Percentiles rank a stretch among this genome's conserved stretches.
Evolutionary conservation across 1,140 invertebrate species (phyloP).

Genomic region (Heliconius eleuchia): DNA sequence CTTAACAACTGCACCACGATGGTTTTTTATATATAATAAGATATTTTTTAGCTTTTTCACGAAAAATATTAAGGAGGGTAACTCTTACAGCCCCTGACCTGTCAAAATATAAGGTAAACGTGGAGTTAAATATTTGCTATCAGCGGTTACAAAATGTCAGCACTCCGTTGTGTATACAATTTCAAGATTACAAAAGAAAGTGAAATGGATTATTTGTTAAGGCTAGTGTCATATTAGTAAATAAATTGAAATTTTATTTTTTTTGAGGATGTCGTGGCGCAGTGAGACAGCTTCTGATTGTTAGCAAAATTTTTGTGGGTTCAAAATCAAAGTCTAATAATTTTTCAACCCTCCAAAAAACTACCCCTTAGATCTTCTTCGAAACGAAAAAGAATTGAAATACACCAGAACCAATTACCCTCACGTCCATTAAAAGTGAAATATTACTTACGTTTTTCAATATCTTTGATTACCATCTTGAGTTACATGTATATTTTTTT

Average conservation of each 20-base stretch:
- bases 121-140: background rate
- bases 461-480: slow-evolving; percentile 8
- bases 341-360: background rate
- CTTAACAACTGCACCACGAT: background rate
- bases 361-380: background rate
- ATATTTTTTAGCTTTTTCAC: background rate
- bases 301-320: background rate
- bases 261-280: no score
- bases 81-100: background rate
- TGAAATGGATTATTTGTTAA: background rate
- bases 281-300: no score
- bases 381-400: background rate
- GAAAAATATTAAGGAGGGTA: background rate
- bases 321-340: no score
- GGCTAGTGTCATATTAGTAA: background rate
- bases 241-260: no score
- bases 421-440: background rate
- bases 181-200: background rate
- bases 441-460: background rate
- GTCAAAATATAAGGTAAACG: slow-evolving; percentile 1
- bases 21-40: background rate
- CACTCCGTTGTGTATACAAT: background rate
- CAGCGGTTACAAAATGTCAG: background rate
- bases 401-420: no score
- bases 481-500: background rate